These are phyloP conservation scores for Phrynocephalus versicolor DNA, from an alignment of 2,113 vertebrate genomes.

Conservation along the genomic window DNA sequence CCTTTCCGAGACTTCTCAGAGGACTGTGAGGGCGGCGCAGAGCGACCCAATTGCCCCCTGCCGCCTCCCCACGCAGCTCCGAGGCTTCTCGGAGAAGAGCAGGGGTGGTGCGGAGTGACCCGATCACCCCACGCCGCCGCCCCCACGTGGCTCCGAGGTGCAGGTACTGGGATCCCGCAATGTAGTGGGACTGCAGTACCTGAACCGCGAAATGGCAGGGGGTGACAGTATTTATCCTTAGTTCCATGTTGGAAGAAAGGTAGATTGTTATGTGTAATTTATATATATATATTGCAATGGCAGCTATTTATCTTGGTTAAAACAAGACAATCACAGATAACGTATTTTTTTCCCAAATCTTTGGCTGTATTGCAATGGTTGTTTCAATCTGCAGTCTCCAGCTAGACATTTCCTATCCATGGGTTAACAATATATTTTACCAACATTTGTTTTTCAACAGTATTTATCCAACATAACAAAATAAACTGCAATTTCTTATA, in stretches of 20 bases:
- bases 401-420: constrained; percentile 86
- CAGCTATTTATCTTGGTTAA: constrained; percentile 69
- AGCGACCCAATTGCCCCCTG: too few relatives aligned
- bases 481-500: constrained; percentile 89
- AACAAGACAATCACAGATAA: constrained; percentile 84
- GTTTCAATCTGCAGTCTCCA: constrained; percentile 85
- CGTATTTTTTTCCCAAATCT: constrained; percentile 84
- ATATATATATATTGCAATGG: constrained; percentile 29
- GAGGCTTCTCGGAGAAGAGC: too few relatives aligned
- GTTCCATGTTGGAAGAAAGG: constrained; percentile 19
- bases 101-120: too few relatives aligned
- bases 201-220: too few relatives aligned
- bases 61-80: too few relatives aligned
- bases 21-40: too few relatives aligned
- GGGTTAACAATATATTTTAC: constrained; percentile 86
- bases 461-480: constrained; percentile 91
- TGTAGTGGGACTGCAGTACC: too few relatives aligned
- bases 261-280: neutral
- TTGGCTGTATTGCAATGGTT: constrained; percentile 90
- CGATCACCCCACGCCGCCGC: too few relatives aligned
- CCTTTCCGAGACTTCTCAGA: too few relatives aligned
- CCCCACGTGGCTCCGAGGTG: too few relatives aligned
- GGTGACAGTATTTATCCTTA: neutral
- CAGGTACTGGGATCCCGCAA: too few relatives aligned
- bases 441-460: constrained; percentile 84